Conservation (phyloP, 92 coral and sea anemone species). For the Virgularia gustaviana region DNA sequence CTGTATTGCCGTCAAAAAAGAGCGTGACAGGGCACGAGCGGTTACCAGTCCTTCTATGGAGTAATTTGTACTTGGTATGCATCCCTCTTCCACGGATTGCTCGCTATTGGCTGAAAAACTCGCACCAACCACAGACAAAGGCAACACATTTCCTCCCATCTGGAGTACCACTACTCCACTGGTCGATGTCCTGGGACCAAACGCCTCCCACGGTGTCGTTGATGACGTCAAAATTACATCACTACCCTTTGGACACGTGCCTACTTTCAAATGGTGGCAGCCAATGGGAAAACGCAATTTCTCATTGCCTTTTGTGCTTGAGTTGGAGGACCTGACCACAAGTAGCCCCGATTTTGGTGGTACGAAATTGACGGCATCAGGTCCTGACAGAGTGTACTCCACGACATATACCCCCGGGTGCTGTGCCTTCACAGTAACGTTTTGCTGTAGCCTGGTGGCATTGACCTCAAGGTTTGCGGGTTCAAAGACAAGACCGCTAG, state of each 20-base stretch:
- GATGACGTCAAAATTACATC: conserved; percentile 46
- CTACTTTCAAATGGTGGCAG: conserved; percentile 45
- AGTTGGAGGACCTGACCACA: conserved; percentile 31
- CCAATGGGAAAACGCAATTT: conserved; percentile 43
- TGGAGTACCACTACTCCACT: conserved; percentile 51
- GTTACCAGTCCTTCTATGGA: conserved; percentile 5
- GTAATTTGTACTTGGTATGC: not conserved
- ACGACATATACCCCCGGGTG: conserved; percentile 56
- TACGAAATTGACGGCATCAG: conserved; percentile 41
- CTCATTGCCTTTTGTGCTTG: conserved; percentile 28
- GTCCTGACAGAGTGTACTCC: conserved; percentile 56
- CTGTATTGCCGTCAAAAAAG: conserved; percentile 50
- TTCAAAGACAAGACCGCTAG: conserved; percentile 42
- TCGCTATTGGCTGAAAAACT: conserved; percentile 15
- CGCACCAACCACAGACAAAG: conserved; percentile 56
- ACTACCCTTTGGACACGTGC: conserved; percentile 36
- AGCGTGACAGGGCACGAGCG: conserved; percentile 23
- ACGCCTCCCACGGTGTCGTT: conserved; percentile 50
- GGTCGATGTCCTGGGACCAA: conserved; percentile 40
- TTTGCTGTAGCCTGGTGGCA: conserved; percentile 23
- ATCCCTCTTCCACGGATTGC: not conserved
- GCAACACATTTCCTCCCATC: conserved; percentile 38
- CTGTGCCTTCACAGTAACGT: conserved; percentile 43
- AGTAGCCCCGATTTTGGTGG: conserved; percentile 49
- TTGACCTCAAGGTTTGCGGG: conserved; percentile 19